Conservation (phyloP, 2,113 vertebrate genomes). For the Lophotis ruficrista region DNA sequence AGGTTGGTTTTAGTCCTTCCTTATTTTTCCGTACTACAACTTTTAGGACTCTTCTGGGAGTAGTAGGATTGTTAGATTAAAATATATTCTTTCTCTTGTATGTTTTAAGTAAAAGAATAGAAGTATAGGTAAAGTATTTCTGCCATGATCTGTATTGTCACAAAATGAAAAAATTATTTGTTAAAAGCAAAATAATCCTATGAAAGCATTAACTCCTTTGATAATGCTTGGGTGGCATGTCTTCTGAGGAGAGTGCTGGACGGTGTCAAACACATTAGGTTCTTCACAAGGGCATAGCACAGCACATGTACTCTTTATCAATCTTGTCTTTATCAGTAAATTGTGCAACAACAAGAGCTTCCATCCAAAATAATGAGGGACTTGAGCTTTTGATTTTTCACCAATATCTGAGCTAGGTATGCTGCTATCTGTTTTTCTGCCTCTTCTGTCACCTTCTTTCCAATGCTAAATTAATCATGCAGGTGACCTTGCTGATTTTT, state of each 20-base stretch:
- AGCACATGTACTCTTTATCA: background rate
- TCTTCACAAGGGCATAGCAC: background rate
- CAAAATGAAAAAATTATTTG: background rate
- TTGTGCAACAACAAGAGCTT: background rate
- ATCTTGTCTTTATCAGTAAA: conserved; percentile 19
- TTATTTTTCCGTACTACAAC: background rate
- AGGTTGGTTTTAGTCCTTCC: background rate
- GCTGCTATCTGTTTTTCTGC: background rate
- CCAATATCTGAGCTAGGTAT: background rate
- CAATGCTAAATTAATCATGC: conserved; percentile 25
- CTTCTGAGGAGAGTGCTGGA: background rate
- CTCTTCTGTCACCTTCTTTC: conserved; percentile 14
- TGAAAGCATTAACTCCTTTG: background rate
- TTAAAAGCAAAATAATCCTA: background rate
- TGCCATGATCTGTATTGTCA: background rate
- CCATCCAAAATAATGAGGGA: background rate
- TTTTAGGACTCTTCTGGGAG: background rate
- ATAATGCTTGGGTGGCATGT: background rate
- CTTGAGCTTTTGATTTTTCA: background rate
- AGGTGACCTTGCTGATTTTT: conserved; percentile 44
- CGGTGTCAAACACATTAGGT: background rate
- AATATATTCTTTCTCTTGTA: background rate
- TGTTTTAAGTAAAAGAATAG: background rate
- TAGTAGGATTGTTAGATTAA: background rate
- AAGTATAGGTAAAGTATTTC: background rate